These are phyloP conservation scores for rabbit (Oryctolagus cuniculus) DNA, from an alignment of 2,113 vertebrate genomes.

Conservation along the genomic window DNA sequence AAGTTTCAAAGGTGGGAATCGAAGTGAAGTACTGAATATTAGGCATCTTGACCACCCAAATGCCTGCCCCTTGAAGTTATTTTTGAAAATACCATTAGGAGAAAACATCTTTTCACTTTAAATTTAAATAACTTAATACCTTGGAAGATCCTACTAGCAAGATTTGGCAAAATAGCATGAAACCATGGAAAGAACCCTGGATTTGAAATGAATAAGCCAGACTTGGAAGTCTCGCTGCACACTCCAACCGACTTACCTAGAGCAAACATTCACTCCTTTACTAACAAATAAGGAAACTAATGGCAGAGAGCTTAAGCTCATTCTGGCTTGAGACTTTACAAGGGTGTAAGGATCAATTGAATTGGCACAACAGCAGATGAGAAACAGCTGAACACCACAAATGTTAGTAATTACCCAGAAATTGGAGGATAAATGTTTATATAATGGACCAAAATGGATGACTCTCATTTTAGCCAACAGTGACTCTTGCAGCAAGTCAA, in stretches of 20 bases:
- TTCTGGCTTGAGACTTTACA: neutral
- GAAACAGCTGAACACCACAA: neutral
- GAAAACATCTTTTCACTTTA: constrained; percentile 2
- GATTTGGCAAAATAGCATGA: neutral
- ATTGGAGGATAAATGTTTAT: constrained; percentile 8
- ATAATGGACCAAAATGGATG: neutral
- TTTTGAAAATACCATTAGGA: neutral
- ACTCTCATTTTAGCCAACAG: neutral
- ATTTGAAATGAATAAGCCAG: neutral
- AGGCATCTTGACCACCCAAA: too few species aligned
- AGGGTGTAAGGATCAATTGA: neutral
- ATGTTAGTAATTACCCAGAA: constrained; percentile 38
- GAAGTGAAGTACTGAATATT: too few species aligned
- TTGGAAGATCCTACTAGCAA: neutral
- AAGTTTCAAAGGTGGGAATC: too few species aligned
- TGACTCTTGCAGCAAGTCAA: neutral
- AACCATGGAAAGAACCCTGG: neutral
- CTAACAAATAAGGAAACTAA: neutral
- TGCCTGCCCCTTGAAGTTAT: too few species aligned
- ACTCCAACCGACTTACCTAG: neutral
- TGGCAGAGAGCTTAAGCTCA: neutral
- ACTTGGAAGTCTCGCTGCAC: constrained; percentile 1
- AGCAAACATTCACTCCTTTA: neutral
- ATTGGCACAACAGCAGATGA: neutral
- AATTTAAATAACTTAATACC: neutral